phyloP scores from a whole-genome alignment of 2,797 vertebrate species.

The Setipinna tenuifilis region DNA sequence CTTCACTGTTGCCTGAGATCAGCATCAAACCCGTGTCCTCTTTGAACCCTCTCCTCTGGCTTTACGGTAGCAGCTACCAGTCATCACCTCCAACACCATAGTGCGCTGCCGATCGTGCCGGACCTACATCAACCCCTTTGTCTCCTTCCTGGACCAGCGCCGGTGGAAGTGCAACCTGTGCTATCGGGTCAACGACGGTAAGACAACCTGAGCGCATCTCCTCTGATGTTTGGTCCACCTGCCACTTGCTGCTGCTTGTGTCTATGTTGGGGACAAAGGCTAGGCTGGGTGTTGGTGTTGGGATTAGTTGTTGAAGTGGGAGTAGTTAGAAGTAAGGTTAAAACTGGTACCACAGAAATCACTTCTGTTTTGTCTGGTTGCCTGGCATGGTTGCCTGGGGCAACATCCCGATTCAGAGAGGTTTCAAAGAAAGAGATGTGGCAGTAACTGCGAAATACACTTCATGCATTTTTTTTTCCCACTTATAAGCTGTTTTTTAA shows the following conservation, averaged over 20 bases:
- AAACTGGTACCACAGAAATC: neutral
- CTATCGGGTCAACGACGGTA: slow-evolving; percentile 95
- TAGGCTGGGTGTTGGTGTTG: neutral
- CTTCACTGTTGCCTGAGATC: neutral
- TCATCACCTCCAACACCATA: slow-evolving; percentile 96
- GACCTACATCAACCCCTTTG: slow-evolving; percentile 97
- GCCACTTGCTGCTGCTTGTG: neutral
- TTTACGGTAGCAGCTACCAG: slow-evolving; percentile 86
- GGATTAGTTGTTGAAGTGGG: neutral
- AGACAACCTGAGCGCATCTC: slow-evolving; percentile 32
- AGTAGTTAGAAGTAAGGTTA: neutral
- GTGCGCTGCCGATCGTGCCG: slow-evolving; percentile 94
- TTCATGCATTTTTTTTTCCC: no score
- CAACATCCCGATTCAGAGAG: neutral
- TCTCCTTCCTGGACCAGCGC: slow-evolving; percentile 95
- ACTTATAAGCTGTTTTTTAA: no score
- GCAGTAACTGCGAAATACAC: no score
- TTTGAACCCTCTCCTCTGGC: slow-evolving; percentile 49
- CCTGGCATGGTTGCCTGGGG: neutral
- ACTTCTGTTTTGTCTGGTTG: neutral
- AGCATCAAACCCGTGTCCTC: neutral
- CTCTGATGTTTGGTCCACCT: neutral
- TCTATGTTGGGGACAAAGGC: neutral
- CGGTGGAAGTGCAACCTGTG: slow-evolving; percentile 98
- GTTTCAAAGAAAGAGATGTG: no score